A percentile compares a stretch with the other conserved stretches of the same genome.
phyloP scores from a whole-genome alignment of 1,140 invertebrate species.

The Zaprionus lachaisei region DNA sequence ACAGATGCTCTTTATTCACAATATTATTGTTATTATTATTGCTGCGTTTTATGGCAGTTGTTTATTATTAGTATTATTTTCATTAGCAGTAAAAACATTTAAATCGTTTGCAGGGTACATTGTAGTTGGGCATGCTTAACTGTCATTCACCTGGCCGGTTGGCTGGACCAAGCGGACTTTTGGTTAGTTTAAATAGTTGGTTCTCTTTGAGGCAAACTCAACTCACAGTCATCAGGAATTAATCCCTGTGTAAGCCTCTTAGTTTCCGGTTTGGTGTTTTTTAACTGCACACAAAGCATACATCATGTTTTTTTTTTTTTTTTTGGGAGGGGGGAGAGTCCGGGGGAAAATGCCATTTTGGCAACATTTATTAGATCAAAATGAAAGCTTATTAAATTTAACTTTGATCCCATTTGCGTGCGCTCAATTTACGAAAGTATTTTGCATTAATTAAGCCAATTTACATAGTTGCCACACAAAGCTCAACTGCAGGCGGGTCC shows the following conservation, averaged over 20 bases:
- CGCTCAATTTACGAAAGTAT: constrained; percentile 59
- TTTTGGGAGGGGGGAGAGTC: neutral
- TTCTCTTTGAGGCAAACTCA: neutral
- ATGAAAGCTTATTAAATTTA: constrained; percentile 60
- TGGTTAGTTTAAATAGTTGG: neutral
- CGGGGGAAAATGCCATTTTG: constrained; percentile 9
- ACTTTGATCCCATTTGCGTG: constrained; percentile 56
- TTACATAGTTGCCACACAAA: constrained; percentile 47
- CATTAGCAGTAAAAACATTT: neutral
- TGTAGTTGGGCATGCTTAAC: neutral
- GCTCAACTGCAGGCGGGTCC: constrained; percentile 18
- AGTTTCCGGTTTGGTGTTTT: constrained; percentile 18
- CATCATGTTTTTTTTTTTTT: neutral
- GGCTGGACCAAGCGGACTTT: neutral
- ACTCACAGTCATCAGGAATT: constrained; percentile 13
- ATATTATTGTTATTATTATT: constrained; percentile 6
- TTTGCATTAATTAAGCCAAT: constrained; percentile 74
- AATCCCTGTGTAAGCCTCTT: constrained; percentile 30
- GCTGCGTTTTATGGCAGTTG: neutral
- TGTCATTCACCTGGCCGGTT: neutral
- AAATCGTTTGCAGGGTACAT: neutral
- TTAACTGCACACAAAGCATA: constrained; percentile 9
- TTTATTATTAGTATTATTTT: neutral
- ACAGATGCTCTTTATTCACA: neutral
- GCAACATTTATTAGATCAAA: constrained; percentile 36